Evolutionary conservation across 2,113 vertebrate genomes (phyloP).

Genomic region (Anhinga anhinga): DNA sequence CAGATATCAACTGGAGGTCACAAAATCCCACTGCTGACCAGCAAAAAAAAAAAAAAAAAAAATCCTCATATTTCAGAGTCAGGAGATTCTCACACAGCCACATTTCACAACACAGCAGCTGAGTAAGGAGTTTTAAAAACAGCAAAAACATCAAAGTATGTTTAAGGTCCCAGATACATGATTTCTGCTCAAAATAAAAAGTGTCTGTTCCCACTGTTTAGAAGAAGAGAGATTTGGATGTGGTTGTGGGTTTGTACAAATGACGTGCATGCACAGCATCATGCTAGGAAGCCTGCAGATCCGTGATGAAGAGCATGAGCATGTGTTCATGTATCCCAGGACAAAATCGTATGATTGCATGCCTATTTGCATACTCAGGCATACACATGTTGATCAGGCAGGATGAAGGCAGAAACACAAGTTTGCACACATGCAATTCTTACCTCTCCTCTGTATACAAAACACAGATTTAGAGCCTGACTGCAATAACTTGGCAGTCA

Average conservation of each 20-base stretch:
- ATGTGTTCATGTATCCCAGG: neutral
- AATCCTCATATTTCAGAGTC: neutral
- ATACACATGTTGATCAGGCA: neutral
- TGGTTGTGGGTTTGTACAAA: neutral
- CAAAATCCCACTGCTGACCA: constrained; percentile 34
- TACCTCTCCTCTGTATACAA: neutral
- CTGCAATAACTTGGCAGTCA: neutral
- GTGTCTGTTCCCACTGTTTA: neutral
- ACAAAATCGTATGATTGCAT: neutral
- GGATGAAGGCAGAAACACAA: neutral
- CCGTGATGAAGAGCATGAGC: neutral
- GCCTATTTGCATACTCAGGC: neutral
- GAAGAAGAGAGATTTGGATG: neutral
- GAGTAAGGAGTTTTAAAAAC: constrained; percentile 37
- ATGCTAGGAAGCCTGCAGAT: neutral
- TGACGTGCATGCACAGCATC: neutral
- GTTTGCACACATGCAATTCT: neutral
- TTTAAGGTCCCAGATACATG: neutral
- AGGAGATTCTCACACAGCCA: constrained; percentile 9
- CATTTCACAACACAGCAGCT: constrained; percentile 41
- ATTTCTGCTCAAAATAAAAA: constrained; percentile 13
- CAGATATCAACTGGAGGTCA: constrained; percentile 31
- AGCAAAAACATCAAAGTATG: constrained; percentile 4
- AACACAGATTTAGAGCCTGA: constrained; percentile 1
- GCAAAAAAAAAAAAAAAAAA: neutral